Percentiles rank a stretch among this genome's conserved stretches.
Evolutionary conservation across 2,797 vertebrate species (phyloP).

Genomic region (Sebastes taczanowskii): DNA sequence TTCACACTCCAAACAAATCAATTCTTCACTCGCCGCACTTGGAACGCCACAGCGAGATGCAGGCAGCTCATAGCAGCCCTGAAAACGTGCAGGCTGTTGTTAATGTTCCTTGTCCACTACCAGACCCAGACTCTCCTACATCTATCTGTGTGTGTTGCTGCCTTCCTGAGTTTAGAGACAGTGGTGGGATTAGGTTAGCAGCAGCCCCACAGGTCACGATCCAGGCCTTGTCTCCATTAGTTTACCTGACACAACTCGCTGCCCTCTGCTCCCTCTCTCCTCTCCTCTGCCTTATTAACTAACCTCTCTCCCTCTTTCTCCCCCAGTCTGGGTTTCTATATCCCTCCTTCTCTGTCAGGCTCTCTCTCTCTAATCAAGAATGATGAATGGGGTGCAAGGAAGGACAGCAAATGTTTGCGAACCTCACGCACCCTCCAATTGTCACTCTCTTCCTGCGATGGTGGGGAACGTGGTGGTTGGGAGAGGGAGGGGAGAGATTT

Average conservation of each 20-base stretch:
- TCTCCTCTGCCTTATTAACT: constrained; percentile 62
- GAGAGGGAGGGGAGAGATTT: constrained; percentile 16
- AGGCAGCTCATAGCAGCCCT: constrained; percentile 41
- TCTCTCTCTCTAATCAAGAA: constrained; percentile 70
- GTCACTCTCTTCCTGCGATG: constrained; percentile 28
- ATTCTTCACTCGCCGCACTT: constrained; percentile 57
- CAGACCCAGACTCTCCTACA: constrained; percentile 16
- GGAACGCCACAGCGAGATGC: constrained; percentile 46
- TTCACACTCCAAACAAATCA: constrained; percentile 76
- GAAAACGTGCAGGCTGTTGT: constrained; percentile 56
- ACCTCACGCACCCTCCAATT: constrained; percentile 60
- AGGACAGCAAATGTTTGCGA: constrained; percentile 65
- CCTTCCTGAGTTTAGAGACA: constrained; percentile 24
- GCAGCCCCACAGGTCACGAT: constrained; percentile 64
- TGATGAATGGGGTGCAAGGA: constrained; percentile 75
- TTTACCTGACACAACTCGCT: constrained; percentile 74
- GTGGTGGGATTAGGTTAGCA: constrained; percentile 54
- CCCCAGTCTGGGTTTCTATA: constrained; percentile 50
- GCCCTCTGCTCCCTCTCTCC: constrained; percentile 49
- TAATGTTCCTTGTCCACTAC: constrained; percentile 47
- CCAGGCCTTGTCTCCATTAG: constrained; percentile 75
- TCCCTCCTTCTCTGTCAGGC: constrained; percentile 48
- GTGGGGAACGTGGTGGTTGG: constrained; percentile 14
- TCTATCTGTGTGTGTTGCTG: constrained; percentile 29
- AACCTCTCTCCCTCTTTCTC: constrained; percentile 23